Percentiles rank a stretch among this genome's conserved stretches.
phyloP scores from a whole-genome alignment of 1,140 invertebrate species.

The Drosophila malerkotliana region DNA sequence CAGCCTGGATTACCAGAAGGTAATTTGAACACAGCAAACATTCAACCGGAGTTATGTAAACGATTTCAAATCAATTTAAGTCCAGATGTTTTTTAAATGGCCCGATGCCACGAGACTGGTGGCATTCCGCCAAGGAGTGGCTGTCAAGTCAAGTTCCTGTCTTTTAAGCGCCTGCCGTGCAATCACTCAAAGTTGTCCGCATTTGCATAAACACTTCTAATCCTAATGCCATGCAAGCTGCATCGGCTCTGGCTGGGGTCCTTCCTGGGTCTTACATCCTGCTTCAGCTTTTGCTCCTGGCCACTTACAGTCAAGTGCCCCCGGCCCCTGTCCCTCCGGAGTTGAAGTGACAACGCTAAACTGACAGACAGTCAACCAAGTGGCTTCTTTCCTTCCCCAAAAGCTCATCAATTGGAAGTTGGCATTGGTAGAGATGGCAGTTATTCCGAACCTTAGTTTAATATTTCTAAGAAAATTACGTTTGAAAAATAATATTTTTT shows the following conservation, averaged over 20 bases:
- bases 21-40: conserved; percentile 28
- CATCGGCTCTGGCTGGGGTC: conserved; percentile 33
- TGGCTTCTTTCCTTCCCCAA: conserved; percentile 8
- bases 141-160: conserved; percentile 37
- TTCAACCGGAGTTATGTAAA: conserved; percentile 35
- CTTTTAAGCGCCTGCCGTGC: conserved; percentile 42
- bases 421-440: conserved; percentile 10
- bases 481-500: background rate
- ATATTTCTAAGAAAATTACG: background rate
- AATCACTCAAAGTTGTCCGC: conserved; percentile 78
- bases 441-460: background rate
- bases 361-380: conserved; percentile 45
- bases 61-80: conserved; percentile 57
- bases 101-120: conserved; percentile 33
- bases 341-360: conserved; percentile 62
- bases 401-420: conserved; percentile 57
- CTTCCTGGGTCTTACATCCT: conserved; percentile 16
- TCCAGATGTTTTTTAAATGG: conserved; percentile 48
- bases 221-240: conserved; percentile 73
- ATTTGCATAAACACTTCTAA: conserved; percentile 81
- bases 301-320: conserved; percentile 77
- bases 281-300: conserved; percentile 23
- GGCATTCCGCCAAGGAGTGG: conserved; percentile 36
- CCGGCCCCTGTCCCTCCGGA: background rate
- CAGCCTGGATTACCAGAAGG: background rate